Evolutionary conservation across 64 coral and sea anemone species (phyloP), one percentile per base, ranked within the genome.

Genomic region (Dendrophyllia cribrosa): DNA sequence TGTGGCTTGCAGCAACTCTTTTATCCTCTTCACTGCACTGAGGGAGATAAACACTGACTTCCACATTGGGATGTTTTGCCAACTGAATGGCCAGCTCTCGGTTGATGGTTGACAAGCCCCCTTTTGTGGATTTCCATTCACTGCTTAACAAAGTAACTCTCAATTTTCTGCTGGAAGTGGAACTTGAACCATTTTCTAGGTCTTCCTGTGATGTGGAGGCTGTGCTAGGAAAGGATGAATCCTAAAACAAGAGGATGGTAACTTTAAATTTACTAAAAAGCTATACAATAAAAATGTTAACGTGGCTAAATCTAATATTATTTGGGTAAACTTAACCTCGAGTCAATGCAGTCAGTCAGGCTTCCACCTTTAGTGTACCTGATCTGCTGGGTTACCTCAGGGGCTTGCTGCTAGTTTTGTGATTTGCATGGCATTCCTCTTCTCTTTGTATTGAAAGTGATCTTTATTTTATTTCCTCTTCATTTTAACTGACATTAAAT

Each of bases 171-270:
- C 1, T 12, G 53, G 53, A 56, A 56, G 53, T 56, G 53, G 53
- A 56, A 9, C 53, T 12, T 56, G 53, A 56, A 56, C 12, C 12
- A 1, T 23, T 69, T 69, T 69, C 0, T 9, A 3, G 66, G 66
- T 24, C 66, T 69, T 69, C 66, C 66, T 69, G 66, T 69, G 66
- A 69, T 69, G 66, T 21, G 22, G 66, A n/a, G 66, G 66, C 66
- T 69, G 23, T n/a, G 8, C 66, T 69, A 9, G 66, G 66, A 69
- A 24, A 22, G 66, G 66, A 20, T 0, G 20, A 69, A 69, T 69
- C 66, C 66, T 24, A 69, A 69, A 69, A 69, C 4, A 69, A 69
- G 19, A n/a, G 34, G 34, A 34, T 2, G 34, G 66, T 69, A 74
- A 47, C 34, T 34, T 14, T 74, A 43, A 74, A 74, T 74, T 43